Evolutionary conservation across 2,888 invertebrate species (phyloP), one percentile per base, ranked within the genome.

Genomic region (Chrysodeixis includens): DNA sequence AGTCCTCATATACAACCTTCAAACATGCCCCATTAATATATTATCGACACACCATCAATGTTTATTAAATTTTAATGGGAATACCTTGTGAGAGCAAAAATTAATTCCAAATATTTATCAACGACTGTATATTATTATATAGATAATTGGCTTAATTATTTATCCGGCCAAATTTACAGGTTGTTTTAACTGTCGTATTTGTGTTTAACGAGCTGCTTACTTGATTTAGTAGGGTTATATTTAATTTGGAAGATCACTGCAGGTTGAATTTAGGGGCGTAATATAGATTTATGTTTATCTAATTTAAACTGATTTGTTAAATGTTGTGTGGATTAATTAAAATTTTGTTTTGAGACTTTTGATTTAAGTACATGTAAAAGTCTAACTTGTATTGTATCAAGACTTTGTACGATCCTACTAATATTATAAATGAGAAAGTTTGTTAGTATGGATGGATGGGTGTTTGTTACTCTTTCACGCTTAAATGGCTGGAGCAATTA

Each of bases 151-250:
- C 60, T 56, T 54, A 63, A 60, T 71, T 72, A 56, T 66, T 74
- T 62, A 77, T 54, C 35, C 62, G 18, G 49, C 54, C 57, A 71
- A 80, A 83, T 84, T 82, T 76, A 84, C 82, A 67, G 78, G 60
- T 73, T 79, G 82, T 78, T 78, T 80, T 4, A 84, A 79, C 80
- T 77, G 69, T 71, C 69, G 69, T 79, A 82, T 83, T 84, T 83
- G 79, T 81, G 83, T 62, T 62, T 67, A 56, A 52, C 54, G 59
- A 62, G 71, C 74, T 58, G 64, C 69, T 69, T 64, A 67, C 26
- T 71, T 81, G 80, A 83, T 84, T 84, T 83, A 83, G 70, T 68
- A 56, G 66, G 75, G 73, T 74, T 66, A 72, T 74, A 76, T 83
- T 82, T 82, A 83, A 81, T 84, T 79, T 78, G 71, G 56, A 14